Percentiles rank a stretch among this genome's conserved stretches.
These are phyloP conservation scores for Rhagophthalmus giganteus DNA, from an alignment of 2,888 invertebrate genomes.

Conservation along the genomic window DNA sequence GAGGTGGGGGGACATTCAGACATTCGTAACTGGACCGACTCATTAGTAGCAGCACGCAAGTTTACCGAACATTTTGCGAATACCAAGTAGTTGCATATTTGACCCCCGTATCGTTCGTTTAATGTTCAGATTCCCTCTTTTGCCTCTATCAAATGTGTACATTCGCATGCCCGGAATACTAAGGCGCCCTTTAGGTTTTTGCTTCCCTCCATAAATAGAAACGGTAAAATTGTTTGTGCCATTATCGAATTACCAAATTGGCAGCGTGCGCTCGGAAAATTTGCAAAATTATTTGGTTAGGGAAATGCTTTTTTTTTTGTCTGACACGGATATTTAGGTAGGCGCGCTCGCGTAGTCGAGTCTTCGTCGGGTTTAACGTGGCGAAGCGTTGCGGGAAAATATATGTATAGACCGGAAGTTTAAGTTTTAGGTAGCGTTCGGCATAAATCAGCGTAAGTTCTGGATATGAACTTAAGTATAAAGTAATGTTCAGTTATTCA, in stretches of 20 bases:
- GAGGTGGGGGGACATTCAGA: conserved; percentile 10
- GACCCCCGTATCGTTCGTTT: conserved; percentile 44
- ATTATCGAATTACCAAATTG: conserved; percentile 19
- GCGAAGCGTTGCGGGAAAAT: too few species aligned
- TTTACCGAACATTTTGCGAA: conserved; percentile 45
- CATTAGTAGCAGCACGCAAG: conserved; percentile 46
- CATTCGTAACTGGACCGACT: conserved; percentile 37
- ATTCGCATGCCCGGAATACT: conserved; percentile 38
- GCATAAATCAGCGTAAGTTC: conserved; percentile 11
- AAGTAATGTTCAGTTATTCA: conserved; percentile 19
- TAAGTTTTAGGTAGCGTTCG: too few species aligned
- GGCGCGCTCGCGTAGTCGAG: too few species aligned
- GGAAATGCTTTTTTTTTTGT: too few species aligned
- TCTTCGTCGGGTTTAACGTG: too few species aligned
- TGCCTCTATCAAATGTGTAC: conserved; percentile 43
- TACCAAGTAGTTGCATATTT: conserved; percentile 44
- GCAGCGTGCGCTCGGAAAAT: conserved; percentile 1
- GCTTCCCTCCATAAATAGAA: conserved; percentile 18
- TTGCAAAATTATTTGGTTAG: conserved; percentile 4
- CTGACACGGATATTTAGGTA: too few species aligned
- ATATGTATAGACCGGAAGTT: too few species aligned
- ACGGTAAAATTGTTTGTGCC: conserved; percentile 16
- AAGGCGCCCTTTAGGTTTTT: conserved; percentile 26
- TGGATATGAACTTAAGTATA: conserved; percentile 15
- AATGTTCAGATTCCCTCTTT: conserved; percentile 45